Percentiles rank a stretch among this genome's conserved stretches.
These are phyloP conservation scores for Rhabdomys dilectus DNA, from an alignment of 2,113 vertebrate genomes.

Conservation along the genomic window DNA sequence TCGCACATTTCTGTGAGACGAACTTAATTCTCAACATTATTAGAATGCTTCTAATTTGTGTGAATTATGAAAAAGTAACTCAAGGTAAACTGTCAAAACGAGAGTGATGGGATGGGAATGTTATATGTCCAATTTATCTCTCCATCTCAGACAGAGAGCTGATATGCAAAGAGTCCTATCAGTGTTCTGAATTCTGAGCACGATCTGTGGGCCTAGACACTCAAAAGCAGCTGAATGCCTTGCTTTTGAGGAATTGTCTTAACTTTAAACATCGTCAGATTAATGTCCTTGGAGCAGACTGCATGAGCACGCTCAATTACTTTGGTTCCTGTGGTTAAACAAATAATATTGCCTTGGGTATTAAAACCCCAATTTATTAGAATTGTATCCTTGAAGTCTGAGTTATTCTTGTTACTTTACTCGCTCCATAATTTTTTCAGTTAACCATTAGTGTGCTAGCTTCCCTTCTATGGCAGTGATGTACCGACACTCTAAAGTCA, in stretches of 20 bases:
- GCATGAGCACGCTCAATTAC: conserved; percentile 73
- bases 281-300: conserved; percentile 53
- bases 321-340: conserved; percentile 78
- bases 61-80: not conserved
- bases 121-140: not conserved
- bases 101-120: not conserved
- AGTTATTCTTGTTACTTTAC: conserved; percentile 68
- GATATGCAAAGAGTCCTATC: not conserved
- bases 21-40: conserved; percentile 18
- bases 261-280: conserved; percentile 44
- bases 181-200: conserved; percentile 3
- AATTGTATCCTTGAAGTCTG: conserved; percentile 77
- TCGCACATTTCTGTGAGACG: not conserved
- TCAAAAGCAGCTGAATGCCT: not conserved
- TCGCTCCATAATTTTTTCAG: conserved; percentile 75
- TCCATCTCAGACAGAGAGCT: not conserved
- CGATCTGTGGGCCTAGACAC: not conserved
- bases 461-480: conserved; percentile 66
- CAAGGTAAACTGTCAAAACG: not conserved
- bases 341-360: conserved; percentile 60
- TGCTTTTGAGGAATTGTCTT: conserved; percentile 47
- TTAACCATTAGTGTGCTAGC: conserved; percentile 76
- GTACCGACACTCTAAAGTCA: conserved; percentile 41
- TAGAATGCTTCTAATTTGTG: not conserved
- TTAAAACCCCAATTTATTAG: conserved; percentile 73